A percentile compares a stretch with the other conserved stretches of the same genome.
phyloP scores from a whole-genome alignment of 2,797 vertebrate genomes.

The Gymnocypris eckloni region DNA sequence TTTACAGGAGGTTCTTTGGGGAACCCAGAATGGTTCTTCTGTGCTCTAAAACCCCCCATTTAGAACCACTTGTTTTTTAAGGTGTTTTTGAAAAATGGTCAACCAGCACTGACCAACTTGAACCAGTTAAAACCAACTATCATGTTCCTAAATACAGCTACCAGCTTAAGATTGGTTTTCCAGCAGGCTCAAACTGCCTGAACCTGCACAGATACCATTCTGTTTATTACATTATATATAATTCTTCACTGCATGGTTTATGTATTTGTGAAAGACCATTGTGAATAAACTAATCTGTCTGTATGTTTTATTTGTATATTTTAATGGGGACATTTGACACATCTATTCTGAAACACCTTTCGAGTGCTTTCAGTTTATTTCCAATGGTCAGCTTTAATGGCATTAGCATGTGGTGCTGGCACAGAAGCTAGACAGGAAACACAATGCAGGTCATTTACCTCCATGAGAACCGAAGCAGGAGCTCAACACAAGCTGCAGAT shows the following conservation, averaged over 20 bases:
- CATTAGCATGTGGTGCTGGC: constrained; percentile 44
- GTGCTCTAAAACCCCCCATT: no score
- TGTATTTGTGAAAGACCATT: neutral
- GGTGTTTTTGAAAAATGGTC: neutral
- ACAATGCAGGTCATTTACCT: constrained; percentile 51
- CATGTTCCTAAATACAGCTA: neutral
- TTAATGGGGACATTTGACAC: neutral
- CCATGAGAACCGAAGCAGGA: constrained; percentile 34
- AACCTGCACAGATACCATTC: neutral
- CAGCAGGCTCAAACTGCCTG: neutral
- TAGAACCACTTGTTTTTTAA: no score
- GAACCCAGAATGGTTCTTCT: no score
- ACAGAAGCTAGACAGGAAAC: constrained; percentile 25
- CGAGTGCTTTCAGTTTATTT: neutral
- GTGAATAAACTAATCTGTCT: neutral
- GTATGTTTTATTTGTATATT: neutral
- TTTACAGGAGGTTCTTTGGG: no score
- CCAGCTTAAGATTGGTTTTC: neutral
- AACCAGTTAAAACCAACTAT: neutral
- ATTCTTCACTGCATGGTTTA: neutral
- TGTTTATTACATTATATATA: neutral
- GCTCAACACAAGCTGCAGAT: constrained; percentile 25
- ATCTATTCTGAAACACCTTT: neutral
- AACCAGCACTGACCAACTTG: neutral
- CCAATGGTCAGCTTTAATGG: constrained; percentile 34